A percentile compares a stretch with the other conserved stretches of the same genome.
phyloP scores from a whole-genome alignment of 2,113 vertebrate genomes.

The Eonycteris spelaea region DNA sequence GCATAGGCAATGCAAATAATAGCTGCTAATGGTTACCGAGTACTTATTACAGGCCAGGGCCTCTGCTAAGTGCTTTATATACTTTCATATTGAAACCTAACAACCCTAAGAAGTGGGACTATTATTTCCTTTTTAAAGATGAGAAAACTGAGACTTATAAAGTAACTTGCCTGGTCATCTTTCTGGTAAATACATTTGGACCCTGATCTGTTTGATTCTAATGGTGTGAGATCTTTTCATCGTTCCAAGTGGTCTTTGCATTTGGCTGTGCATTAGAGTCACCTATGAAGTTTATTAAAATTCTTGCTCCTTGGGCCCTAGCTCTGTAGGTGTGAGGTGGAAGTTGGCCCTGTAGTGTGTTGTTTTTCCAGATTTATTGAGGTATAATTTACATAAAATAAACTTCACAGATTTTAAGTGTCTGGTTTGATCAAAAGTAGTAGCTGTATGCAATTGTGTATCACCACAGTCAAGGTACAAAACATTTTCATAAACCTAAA shows the following conservation, averaged over 20 bases:
- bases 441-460: background rate
- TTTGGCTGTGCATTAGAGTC: background rate
- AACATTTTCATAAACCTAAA: background rate
- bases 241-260: background rate
- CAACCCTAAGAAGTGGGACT: background rate
- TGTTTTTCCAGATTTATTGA: background rate
- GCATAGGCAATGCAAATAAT: background rate
- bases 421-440: background rate
- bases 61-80: background rate
- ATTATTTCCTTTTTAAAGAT: background rate
- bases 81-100: background rate
- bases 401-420: background rate
- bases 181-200: slow-evolving; percentile 5
- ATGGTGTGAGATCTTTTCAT: background rate
- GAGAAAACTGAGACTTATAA: background rate
- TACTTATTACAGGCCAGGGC: background rate
- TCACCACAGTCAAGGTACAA: background rate
- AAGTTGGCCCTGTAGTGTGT: background rate
- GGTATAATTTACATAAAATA: background rate
- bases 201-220: background rate
- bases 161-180: background rate
- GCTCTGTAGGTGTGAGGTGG: background rate
- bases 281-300: background rate
- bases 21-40: background rate
- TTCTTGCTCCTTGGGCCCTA: background rate